Conservation (phyloP, 2,797 vertebrate genomes). For the Enteromius afrohamiltoni region DNA sequence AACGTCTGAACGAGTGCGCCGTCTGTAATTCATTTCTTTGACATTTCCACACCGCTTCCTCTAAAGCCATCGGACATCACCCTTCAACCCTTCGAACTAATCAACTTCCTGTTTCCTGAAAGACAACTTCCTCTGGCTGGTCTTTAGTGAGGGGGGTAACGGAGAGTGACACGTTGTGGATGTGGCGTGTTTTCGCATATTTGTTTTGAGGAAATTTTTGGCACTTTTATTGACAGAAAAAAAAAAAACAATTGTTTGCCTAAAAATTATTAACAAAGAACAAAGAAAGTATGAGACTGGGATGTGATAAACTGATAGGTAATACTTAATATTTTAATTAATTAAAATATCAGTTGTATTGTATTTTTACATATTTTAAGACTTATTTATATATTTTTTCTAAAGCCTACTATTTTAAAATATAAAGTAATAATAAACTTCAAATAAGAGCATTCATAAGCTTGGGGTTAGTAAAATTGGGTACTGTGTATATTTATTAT, state of each 20-base stretch:
- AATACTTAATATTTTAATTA: neutral
- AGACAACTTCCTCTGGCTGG: constrained; percentile 21
- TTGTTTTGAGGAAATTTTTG: neutral
- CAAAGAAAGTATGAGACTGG: neutral
- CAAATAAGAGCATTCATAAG: neutral
- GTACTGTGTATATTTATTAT: too few relatives aligned
- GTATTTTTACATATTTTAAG: neutral
- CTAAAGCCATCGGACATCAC: constrained; percentile 40
- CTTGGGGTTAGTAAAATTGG: neutral
- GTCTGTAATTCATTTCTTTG: constrained; percentile 41
- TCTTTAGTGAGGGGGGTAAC: neutral
- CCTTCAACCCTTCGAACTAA: constrained; percentile 25
- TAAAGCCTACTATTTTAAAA: neutral
- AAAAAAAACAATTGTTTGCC: too few relatives aligned
- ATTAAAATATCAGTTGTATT: neutral
- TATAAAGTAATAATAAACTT: neutral
- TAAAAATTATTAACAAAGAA: neutral
- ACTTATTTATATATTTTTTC: neutral
- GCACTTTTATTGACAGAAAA: neutral
- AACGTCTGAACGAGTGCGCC: neutral
- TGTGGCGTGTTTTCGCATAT: neutral
- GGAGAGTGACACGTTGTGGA: neutral
- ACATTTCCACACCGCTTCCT: constrained; percentile 44
- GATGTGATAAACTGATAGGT: neutral
- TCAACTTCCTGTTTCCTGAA: constrained; percentile 47